Percentiles rank a stretch among this genome's conserved stretches.
Evolutionary conservation across 2,888 invertebrate species (phyloP).

Genomic region (Helobdella robusta): DNA sequence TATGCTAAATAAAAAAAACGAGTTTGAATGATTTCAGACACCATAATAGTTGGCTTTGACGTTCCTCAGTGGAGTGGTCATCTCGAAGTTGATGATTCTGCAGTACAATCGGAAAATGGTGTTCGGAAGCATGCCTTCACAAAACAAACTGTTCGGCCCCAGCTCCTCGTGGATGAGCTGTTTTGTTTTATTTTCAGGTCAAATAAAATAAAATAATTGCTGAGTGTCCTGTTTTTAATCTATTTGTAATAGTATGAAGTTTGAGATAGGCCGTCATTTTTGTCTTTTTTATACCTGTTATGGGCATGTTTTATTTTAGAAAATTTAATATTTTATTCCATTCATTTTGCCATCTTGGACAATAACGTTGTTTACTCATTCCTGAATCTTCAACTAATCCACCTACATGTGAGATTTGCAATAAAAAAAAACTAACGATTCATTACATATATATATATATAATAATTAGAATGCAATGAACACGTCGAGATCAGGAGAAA

Average conservation of each 20-base stretch:
- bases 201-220: background rate
- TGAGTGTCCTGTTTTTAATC: background rate
- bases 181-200: background rate
- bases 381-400: too few species aligned
- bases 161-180: conserved; percentile 16
- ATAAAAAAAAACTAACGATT: too few species aligned
- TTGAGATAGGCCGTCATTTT: background rate
- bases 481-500: too few species aligned
- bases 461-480: too few species aligned
- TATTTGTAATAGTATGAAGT: background rate
- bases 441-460: too few species aligned
- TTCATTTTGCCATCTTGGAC: too few species aligned
- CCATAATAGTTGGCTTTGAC: conserved; percentile 48
- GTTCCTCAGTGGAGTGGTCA: conserved; percentile 55
- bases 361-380: too few species aligned
- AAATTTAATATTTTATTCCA: too few species aligned
- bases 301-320: too few species aligned
- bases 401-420: too few species aligned
- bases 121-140: conserved; percentile 12
- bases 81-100: conserved; percentile 53
- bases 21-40: conserved; percentile 29
- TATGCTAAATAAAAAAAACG: too few species aligned
- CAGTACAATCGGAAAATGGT: conserved; percentile 8
- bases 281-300: too few species aligned
- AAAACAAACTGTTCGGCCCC: conserved; percentile 10